Evolutionary conservation across 2,888 invertebrate genomes (phyloP), one percentile per base, ranked within the genome.

Genomic region (Drosophila seclusa): DNA sequence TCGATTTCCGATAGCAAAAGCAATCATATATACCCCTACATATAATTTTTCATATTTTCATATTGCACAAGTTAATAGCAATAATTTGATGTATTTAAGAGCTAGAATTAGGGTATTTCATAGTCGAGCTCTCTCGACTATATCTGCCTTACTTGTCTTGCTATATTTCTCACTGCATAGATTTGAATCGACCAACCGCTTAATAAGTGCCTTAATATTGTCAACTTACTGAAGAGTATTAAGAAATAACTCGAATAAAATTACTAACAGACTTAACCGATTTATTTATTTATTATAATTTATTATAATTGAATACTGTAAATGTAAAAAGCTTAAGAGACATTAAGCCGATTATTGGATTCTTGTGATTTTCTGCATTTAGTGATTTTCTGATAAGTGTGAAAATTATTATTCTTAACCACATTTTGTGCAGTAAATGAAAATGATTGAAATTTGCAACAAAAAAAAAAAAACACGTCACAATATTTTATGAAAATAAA

Each of bases 391-490:
- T n/a, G 1, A 10, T 16, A 29, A 16, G 24, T 38, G 31, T 27
- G 49, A 53, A 40, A 57, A 60, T 55, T 11, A 59, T 76, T 68
- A 54, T 53, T 52, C 53, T 67, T 55, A 48, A 68, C 65, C 61
- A 45, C 38, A 71, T 62, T 78, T 65, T 68, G 69, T 68, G 69
- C 66, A 76, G 78, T 77, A 78, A 82, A 84, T 84, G 72, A 84
- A 76, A 77, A 68, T 64, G 64, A 76, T 80, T 66, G 72, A 76
- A 78, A 75, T 72, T 65, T 11, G 32, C 32, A 32, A 32, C 32
- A 29, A 29, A 61, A 49, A 72, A 53, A 2, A 27, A 60, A 36
- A 24, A 24, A 4, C 65, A 38, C 49, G 13, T 4, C 24, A 48
- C 68, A 61, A 57, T 55, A 8, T 67, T 16, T 52, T 60, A 71